Percentiles rank a stretch among this genome's conserved stretches.
Conservation (phyloP, 2,113 vertebrate species). For the Lophotis ruficrista region DNA sequence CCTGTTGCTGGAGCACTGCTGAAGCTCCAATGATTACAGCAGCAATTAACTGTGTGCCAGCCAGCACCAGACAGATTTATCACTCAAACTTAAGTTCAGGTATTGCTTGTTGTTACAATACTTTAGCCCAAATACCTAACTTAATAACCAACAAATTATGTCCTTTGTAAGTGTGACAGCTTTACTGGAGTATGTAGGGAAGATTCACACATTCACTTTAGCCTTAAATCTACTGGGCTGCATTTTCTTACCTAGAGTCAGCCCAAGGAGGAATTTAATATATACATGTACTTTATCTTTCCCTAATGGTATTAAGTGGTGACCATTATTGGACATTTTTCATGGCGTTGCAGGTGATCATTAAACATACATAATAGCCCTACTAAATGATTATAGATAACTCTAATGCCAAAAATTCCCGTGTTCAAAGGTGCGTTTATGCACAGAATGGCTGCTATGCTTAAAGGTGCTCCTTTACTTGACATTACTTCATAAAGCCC, state of each 20-base stretch:
- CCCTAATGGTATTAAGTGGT: not conserved
- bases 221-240: not conserved
- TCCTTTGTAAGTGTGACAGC: not conserved
- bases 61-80: not conserved
- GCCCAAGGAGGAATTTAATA: not conserved
- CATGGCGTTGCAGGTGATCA: not conserved
- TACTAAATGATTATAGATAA: not conserved
- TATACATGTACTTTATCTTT: not conserved
- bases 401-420: not conserved
- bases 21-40: not conserved
- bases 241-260: not conserved
- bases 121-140: not conserved
- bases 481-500: conserved; percentile 9
- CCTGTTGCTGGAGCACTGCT: not conserved
- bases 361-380: not conserved
- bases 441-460: not conserved
- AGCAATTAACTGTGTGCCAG: not conserved
- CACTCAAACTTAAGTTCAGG: not conserved
- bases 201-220: not conserved
- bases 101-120: not conserved
- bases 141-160: not conserved
- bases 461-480: conserved; percentile 6
- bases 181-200: not conserved
- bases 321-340: not conserved
- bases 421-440: accelerated